Conservation (phyloP, 1,140 invertebrate species). For the Physella acuta region DNA sequence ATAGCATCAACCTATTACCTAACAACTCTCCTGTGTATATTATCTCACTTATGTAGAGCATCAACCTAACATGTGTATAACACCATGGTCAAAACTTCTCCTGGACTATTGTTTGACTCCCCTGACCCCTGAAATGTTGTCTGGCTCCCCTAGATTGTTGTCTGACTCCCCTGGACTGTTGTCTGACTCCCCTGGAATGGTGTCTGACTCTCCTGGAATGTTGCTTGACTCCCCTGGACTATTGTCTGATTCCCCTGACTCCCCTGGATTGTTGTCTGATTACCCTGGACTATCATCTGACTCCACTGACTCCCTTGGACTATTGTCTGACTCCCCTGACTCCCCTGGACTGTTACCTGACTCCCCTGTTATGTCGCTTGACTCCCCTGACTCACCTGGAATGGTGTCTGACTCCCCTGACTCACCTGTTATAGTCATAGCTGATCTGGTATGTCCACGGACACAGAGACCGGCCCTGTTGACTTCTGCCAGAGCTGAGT, state of each 20-base stretch:
- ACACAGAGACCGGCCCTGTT: not conserved
- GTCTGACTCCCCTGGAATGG: not conserved
- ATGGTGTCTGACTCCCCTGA: not conserved
- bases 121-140: not conserved
- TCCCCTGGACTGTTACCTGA: not conserved
- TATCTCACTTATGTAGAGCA: too few relatives aligned
- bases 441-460: not conserved
- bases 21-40: too few relatives aligned
- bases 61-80: too few relatives aligned
- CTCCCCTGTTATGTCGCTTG: not conserved
- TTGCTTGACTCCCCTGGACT: not conserved
- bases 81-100: too few relatives aligned
- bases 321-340: not conserved
- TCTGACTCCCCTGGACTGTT: not conserved
- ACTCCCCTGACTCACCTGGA: not conserved
- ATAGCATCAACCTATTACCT: too few relatives aligned
- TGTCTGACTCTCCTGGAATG: not conserved
- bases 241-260: not conserved
- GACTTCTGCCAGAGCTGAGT: too few relatives aligned
- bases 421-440: slow-evolving; percentile 3
- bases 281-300: not conserved
- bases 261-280: not conserved
- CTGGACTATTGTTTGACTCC: not conserved
- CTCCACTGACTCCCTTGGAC: not conserved
- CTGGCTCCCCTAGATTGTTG: not conserved